These are phyloP conservation scores for Petrosia ficiformis DNA, from an alignment of 37 sponge, comb jelly and placozoan species.

Conservation along the genomic window DNA sequence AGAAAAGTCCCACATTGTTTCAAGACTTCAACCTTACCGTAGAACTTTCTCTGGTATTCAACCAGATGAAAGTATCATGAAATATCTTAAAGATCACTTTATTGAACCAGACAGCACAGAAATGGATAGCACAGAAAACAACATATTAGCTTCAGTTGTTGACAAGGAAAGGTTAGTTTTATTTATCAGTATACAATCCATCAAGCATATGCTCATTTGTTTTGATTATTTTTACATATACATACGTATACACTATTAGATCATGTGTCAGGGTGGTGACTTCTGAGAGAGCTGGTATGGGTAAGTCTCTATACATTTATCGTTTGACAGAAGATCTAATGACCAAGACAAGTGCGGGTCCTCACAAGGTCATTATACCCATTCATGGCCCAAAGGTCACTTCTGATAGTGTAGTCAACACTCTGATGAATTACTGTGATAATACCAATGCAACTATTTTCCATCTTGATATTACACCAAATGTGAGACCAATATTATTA, in stretches of 20 bases:
- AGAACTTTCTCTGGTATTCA: neutral
- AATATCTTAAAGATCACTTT: conserved; percentile 26
- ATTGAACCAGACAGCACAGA: neutral
- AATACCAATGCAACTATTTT: conserved; percentile 6
- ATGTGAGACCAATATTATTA: conserved; percentile 17
- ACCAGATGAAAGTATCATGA: neutral
- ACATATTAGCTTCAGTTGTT: conserved; percentile 23
- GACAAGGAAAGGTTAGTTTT: conserved; percentile 20
- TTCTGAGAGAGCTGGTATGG: conserved; percentile 68
- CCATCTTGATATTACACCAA: conserved; percentile 59
- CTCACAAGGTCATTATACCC: conserved; percentile 5
- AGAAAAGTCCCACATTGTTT: conserved; percentile 46
- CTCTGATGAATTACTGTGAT: conserved; percentile 10
- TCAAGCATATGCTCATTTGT: too few relatives aligned
- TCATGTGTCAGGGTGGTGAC: conserved; percentile 58
- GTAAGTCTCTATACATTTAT: conserved; percentile 63
- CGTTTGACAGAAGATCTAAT: conserved; percentile 33
- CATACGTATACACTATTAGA: conserved; percentile 6
- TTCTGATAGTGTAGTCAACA: conserved; percentile 33
- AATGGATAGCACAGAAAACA: too few relatives aligned
- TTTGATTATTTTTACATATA: neutral
- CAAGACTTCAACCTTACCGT: conserved; percentile 14
- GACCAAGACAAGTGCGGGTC: neutral
- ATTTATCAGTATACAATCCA: too few relatives aligned
- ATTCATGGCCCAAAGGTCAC: conserved; percentile 60